phyloP scores from a whole-genome alignment of 2,888 invertebrate species.

The Cephus pygmeus region DNA sequence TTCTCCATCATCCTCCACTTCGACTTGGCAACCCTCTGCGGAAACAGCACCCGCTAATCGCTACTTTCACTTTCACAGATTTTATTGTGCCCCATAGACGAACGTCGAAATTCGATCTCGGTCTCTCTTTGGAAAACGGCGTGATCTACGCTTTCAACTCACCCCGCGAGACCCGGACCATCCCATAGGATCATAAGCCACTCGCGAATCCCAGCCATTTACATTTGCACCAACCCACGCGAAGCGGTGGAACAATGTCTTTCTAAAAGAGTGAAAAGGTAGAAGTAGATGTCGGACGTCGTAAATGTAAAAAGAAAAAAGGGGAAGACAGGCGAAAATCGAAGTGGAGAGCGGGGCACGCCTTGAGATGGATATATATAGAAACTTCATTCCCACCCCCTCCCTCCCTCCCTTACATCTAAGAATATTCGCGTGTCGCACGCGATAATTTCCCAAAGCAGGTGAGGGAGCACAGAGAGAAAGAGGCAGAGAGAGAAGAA shows the following conservation, averaged over 20 bases:
- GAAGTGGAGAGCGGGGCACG: neutral
- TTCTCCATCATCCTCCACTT: conserved; percentile 13
- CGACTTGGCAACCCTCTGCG: conserved; percentile 16
- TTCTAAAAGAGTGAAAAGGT: neutral
- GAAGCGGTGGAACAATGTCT: neutral
- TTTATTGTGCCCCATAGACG: neutral
- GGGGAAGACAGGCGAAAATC: neutral
- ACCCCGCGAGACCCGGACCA: neutral
- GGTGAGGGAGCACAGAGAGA: neutral
- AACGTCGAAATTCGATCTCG: neutral
- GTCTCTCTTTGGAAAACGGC: neutral
- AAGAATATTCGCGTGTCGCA: neutral
- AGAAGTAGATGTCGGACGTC: neutral
- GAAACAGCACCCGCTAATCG: conserved; percentile 28
- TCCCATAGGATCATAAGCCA: neutral
- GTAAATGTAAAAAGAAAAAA: neutral
- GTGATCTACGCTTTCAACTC: neutral
- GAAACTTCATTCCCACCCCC: neutral
- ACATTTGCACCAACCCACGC: neutral
- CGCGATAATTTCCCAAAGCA: neutral
- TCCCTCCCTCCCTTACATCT: neutral
- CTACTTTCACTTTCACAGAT: conserved; percentile 16
- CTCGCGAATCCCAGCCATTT: neutral
- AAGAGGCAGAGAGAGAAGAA: neutral
- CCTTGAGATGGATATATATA: neutral